Base-by-base conservation (phyloP, 2,888 invertebrate species). In the Campaea margaritaria region DNA sequence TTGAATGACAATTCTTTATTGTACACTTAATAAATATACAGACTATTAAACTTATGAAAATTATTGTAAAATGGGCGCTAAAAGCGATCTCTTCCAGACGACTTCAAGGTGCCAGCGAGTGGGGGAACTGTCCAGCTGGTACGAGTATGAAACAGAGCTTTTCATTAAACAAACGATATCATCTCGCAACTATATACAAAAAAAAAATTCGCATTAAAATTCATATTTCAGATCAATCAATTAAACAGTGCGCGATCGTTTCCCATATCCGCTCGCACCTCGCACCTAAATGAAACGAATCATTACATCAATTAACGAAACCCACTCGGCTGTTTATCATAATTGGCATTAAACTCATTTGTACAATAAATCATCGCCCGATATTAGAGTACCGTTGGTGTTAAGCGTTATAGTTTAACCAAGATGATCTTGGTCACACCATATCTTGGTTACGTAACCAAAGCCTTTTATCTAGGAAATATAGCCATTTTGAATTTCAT, bases 341-440 rank as follows among this genome's bases (percentile, higher is more conserved):
- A 61, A 69, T 66, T 66, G 65, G 65, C 67, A 69, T 67, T 64
- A 47, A 64, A 67, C 64, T 65, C 61, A 69, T 60, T 65, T 63
- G 51, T 46, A 56, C 52, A 62, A 59, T 69, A 69, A 67, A 69
- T 69, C 65, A 69, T 67, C 59, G 41, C 46, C 54, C 59, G 58
- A 64, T 61, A 63, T 59, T 63, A 54, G 48, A 44, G 65, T 64
- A 67, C 62, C 67, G 67, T 64, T 69, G 16, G 38, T 50, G 59
- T 63, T 62, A 42, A 45, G 42, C 28, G 21, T 10, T 51, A 59
- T 36, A 61, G 60, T 12, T 38, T 38, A 47, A 56, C 47, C 34
- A 14, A 7, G 44, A 43, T 47, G 28, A 45, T 54, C n/a, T n/a
- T n/a, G n/a, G n/a, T n/a, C n/a, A 47, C 5, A 11, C 27, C 27